Evolutionary conservation across 2,797 vertebrate genomes (phyloP), one percentile per base, ranked within the genome.

Genomic region (Argya squamiceps): DNA sequence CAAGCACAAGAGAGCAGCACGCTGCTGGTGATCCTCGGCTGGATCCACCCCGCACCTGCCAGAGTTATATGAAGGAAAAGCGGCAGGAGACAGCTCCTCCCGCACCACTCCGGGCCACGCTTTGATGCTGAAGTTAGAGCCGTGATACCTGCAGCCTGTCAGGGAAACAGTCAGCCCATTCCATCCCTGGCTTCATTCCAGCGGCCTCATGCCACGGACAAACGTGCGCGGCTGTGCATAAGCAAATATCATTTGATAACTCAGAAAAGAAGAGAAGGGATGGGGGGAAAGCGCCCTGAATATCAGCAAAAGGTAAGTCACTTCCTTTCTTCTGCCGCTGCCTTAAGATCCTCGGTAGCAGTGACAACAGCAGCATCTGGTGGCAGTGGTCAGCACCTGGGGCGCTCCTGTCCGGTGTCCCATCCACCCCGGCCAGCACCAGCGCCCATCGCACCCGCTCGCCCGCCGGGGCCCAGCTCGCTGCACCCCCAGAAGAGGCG

Each of bases 331-430:
- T 85, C 80, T 89, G 82, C 71, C 2, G 26, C 80, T 85, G 75
- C 84, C 69, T 80, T 82, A 37, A 88, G 83, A 63, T 96, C 69
- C 76, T 79, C 93, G 2, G 89, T 96, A 91, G 86, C 92, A 97
- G 96, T 30, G 96, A 84, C 97, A 97, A 97, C 92, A 97, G 97
- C 97, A 97, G 96, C 97, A 97, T 96, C 97, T 97, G 96, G 94
- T 97, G 97, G 97, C 96, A 97, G 95, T n/a, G 96, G 96, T 92
- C 96, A 97, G 96, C 19, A 96, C 86, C 92, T 44, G 86, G 92
- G 96, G 89, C 36, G 88, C 71, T 95, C 77, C 79, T 71, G 58
- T 53, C 52, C 60, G 44, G 21, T 37, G 93, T 88, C 93, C 95
- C 91, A 49, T 83, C 44, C 77, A 26, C 23, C 84, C 91, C 6